These are phyloP conservation scores for Euplagia quadripunctaria DNA, from an alignment of 2,888 invertebrate genomes.

Conservation along the genomic window DNA sequence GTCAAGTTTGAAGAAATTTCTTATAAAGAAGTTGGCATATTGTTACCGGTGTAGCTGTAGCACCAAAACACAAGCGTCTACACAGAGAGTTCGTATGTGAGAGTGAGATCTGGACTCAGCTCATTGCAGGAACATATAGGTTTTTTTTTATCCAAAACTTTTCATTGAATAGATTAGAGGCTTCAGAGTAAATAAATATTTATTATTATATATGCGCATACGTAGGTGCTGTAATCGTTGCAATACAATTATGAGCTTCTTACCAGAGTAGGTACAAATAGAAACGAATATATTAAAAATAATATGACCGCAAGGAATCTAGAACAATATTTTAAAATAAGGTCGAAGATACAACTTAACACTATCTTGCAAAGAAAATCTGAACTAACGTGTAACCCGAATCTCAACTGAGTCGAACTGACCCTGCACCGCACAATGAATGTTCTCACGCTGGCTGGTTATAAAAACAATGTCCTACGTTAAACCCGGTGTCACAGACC, in stretches of 20 bases:
- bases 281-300: too few species aligned
- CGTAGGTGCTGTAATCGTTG: too few species aligned
- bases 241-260: too few species aligned
- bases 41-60: background rate
- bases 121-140: background rate
- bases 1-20: background rate
- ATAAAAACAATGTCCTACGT: background rate
- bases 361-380: background rate
- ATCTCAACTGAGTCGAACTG: background rate
- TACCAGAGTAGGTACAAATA: too few species aligned
- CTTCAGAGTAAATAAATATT: too few species aligned
- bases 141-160: background rate
- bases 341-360: background rate
- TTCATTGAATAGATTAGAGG: background rate
- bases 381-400: background rate
- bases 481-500: background rate
- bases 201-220: too few species aligned
- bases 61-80: background rate
- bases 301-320: too few species aligned
- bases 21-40: background rate
- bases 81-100: background rate
- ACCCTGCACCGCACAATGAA: background rate
- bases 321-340: background rate
- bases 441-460: background rate
- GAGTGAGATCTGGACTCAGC: background rate